Evolutionary conservation across 2,888 invertebrate genomes (phyloP).

Genomic region (Gisinianus flammeolus): DNA sequence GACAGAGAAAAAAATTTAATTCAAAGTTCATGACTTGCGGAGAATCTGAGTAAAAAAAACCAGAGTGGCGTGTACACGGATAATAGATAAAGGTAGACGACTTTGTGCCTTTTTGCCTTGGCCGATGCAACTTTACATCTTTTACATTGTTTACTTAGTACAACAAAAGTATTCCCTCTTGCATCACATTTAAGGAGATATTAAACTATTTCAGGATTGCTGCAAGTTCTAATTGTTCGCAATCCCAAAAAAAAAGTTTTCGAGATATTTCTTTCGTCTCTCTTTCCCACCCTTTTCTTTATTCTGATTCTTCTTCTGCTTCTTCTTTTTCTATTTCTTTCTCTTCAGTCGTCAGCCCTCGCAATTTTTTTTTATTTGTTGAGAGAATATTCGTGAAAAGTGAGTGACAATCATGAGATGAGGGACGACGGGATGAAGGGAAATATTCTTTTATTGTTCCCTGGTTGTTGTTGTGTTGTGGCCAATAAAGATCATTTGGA

Average conservation of each 20-base stretch:
- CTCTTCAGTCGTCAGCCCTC: neutral
- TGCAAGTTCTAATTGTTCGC: constrained; percentile 10
- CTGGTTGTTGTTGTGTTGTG: too few relatives aligned
- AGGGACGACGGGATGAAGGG: too few relatives aligned
- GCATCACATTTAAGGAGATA: constrained; percentile 11
- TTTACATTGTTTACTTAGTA: constrained; percentile 13
- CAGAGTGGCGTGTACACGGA: constrained; percentile 27
- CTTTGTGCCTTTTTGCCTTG: constrained; percentile 28
- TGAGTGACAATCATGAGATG: too few relatives aligned
- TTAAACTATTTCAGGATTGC: neutral
- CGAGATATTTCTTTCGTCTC: neutral
- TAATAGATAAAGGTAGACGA: constrained; percentile 38
- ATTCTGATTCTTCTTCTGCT: neutral
- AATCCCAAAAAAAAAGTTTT: neutral
- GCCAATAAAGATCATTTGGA: constrained; percentile 1
- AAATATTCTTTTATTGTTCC: neutral
- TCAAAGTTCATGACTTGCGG: constrained; percentile 40
- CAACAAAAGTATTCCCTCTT: neutral
- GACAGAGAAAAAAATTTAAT: constrained; percentile 26
- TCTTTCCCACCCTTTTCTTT: neutral
- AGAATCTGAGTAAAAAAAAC: constrained; percentile 38
- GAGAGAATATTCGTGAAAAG: neutral
- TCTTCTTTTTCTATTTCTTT: neutral
- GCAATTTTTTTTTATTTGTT: too few relatives aligned
- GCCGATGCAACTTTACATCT: constrained; percentile 27